Percentiles rank a stretch among this genome's conserved stretches.
Evolutionary conservation across 2,888 invertebrate species (phyloP).

Genomic region (Chaitophorus viminalis): DNA sequence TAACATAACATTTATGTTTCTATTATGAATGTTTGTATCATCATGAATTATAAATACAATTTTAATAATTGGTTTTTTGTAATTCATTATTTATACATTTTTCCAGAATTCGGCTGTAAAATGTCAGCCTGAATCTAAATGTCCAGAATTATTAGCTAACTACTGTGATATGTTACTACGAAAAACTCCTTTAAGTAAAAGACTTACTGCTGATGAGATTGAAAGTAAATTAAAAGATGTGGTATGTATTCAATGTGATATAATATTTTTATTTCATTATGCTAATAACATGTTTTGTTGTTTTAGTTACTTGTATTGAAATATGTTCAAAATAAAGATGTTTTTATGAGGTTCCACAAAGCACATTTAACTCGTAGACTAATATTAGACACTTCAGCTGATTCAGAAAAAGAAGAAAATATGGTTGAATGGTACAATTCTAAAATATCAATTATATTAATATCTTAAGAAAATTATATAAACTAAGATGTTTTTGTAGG

Average conservation of each 20-base stretch:
- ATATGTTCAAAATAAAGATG: constrained; percentile 99
- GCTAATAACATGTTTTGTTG: constrained; percentile 45
- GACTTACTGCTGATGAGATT: constrained; percentile 95
- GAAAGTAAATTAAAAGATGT: constrained; percentile 93
- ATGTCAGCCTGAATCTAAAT: constrained; percentile 89
- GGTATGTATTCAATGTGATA: constrained; percentile 68
- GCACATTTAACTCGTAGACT: constrained; percentile 95
- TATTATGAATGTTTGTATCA: not conserved
- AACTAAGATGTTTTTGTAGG: constrained; percentile 63
- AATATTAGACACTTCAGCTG: constrained; percentile 97
- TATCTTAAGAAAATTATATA: constrained; percentile 15
- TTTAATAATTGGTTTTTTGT: constrained; percentile 2
- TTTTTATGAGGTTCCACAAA: constrained; percentile 99
- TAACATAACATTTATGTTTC: not conserved
- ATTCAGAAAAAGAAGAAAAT: constrained; percentile 98
- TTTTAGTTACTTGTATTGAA: constrained; percentile 87
- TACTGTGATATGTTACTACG: constrained; percentile 99
- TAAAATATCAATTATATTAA: not conserved
- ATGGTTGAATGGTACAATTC: constrained; percentile 90
- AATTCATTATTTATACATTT: constrained; percentile 60
- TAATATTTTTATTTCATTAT: not conserved
- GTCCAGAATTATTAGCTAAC: constrained; percentile 97
- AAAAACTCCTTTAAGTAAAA: constrained; percentile 94
- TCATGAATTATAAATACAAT: not conserved
- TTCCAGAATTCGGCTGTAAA: constrained; percentile 66